Conservation (phyloP, 2,888 invertebrate genomes). For the Himalopsyche anomala region DNA sequence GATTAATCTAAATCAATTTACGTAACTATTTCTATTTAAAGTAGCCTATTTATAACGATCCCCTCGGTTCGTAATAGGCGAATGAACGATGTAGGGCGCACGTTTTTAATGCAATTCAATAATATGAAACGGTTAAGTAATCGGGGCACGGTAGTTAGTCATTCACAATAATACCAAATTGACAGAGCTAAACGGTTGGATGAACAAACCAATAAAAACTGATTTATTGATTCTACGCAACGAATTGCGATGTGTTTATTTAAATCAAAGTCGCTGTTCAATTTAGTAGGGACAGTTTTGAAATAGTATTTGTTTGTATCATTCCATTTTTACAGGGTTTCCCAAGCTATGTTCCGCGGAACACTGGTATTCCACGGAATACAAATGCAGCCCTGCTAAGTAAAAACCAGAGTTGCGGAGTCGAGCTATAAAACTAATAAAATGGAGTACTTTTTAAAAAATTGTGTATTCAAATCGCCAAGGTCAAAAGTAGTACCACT, state of each 20-base stretch:
- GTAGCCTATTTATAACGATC: slow-evolving; percentile 13
- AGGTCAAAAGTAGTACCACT: no score
- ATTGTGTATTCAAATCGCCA: no score
- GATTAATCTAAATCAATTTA: slow-evolving; percentile 17
- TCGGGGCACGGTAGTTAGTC: neutral
- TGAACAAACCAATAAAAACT: slow-evolving; percentile 10
- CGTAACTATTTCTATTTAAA: neutral
- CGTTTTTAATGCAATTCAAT: slow-evolving; percentile 26
- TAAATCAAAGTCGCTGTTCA: neutral
- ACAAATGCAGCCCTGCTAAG: no score
- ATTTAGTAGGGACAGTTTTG: no score
- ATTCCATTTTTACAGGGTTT: no score
- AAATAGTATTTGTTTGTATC: no score
- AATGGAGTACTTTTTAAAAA: no score
- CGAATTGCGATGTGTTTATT: neutral
- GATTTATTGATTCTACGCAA: slow-evolving; percentile 13
- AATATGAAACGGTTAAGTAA: slow-evolving; percentile 16
- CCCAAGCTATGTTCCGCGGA: no score
- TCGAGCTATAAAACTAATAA: no score
- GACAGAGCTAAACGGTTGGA: neutral
- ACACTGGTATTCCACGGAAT: no score
- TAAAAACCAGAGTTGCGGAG: no score
- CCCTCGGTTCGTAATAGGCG: neutral
- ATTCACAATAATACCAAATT: neutral
- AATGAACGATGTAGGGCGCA: neutral